Conservation (phyloP, 2,113 vertebrate species). For the Anas platyrhynchos region DNA sequence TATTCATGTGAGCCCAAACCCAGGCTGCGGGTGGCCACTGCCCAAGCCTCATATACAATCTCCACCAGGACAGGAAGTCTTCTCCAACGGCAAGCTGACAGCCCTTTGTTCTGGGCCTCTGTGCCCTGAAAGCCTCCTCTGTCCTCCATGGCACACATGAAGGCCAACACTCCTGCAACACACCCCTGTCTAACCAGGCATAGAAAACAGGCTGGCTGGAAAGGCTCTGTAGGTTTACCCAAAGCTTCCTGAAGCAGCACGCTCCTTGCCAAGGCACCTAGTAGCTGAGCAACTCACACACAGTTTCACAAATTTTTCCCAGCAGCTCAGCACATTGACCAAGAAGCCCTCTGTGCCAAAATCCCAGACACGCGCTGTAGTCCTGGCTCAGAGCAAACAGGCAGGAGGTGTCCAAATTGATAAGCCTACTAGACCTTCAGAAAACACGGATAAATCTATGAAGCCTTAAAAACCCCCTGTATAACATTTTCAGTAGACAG, state of each 20-base stretch:
- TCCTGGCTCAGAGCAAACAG: not conserved
- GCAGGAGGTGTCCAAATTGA: not conserved
- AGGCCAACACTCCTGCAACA: not conserved
- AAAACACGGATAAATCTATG: not conserved
- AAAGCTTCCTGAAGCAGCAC: not conserved
- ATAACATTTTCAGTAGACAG: not conserved
- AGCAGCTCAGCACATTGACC: not conserved
- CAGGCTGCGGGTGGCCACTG: slow-evolving; percentile 16
- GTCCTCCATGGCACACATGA: not conserved
- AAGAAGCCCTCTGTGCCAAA: not conserved
- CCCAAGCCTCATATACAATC: not conserved
- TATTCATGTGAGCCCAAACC: not conserved
- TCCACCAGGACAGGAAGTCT: not conserved
- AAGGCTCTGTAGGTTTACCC: not conserved
- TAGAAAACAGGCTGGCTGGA: not conserved
- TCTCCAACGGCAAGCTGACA: not conserved
- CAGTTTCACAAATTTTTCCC: not conserved
- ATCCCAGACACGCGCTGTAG: not conserved
- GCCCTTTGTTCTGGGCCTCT: not conserved
- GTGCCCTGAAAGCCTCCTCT: not conserved
- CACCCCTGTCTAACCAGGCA: rapidly evolving
- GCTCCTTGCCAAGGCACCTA: not conserved
- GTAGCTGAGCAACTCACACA: not conserved
- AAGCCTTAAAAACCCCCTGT: not conserved
- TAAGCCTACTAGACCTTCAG: not conserved